Evolutionary conservation across 2,113 vertebrate species (phyloP).

Genomic region (Uropsilus gracilis): DNA sequence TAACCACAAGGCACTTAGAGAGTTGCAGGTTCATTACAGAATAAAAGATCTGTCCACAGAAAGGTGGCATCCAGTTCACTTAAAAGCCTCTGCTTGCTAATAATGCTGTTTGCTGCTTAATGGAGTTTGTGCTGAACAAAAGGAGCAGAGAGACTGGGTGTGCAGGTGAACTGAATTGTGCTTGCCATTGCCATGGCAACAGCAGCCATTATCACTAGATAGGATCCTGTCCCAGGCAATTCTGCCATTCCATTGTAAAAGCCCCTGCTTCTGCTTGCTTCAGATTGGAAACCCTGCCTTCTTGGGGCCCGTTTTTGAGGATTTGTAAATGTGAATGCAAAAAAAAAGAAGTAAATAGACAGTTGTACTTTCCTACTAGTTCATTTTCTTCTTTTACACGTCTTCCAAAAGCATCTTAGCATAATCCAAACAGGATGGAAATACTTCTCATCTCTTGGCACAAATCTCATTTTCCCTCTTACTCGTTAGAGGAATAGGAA

Average conservation of each 20-base stretch:
- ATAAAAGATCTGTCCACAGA: constrained; percentile 47
- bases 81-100: constrained; percentile 71
- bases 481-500: background rate
- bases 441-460: constrained; percentile 53
- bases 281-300: background rate
- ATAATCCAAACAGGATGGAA: constrained; percentile 49
- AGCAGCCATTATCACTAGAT: constrained; percentile 51
- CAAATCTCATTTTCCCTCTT: constrained; percentile 27
- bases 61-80: constrained; percentile 13
- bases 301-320: background rate
- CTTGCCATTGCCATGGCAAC: constrained; percentile 71
- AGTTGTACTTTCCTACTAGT: background rate
- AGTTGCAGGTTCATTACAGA: constrained; percentile 20
- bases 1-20: background rate
- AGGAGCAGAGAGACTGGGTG: constrained; percentile 48
- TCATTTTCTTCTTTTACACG: background rate
- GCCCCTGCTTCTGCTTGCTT: background rate
- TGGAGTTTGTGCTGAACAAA: constrained; percentile 71
- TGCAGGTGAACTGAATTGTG: constrained; percentile 60
- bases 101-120: constrained; percentile 62
- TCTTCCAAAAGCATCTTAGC: constrained; percentile 47
- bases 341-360: constrained; percentile 39
- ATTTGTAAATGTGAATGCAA: background rate
- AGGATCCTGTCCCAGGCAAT: constrained; percentile 42
- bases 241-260: background rate